phyloP scores from a whole-genome alignment of 2,888 invertebrate species.

The Chrysomela aeneicollis region DNA sequence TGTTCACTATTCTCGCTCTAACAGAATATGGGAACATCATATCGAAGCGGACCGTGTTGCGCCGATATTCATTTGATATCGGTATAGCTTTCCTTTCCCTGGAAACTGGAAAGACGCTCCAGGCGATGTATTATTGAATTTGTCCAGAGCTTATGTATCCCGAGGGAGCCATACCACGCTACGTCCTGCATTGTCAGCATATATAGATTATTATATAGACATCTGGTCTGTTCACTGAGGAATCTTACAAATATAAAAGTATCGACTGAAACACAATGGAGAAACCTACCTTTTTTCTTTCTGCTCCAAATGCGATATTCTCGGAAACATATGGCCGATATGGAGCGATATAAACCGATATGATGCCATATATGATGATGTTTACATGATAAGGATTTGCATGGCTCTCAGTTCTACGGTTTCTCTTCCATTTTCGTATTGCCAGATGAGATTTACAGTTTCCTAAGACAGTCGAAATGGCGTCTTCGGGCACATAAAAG shows the following conservation, averaged over 20 bases:
- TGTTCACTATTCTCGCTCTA: conserved; percentile 57
- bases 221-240: conserved; percentile 61
- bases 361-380: conserved; percentile 51
- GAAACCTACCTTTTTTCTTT: conserved; percentile 42
- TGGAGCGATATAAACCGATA: conserved; percentile 48
- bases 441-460: too few species aligned
- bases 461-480: too few species aligned
- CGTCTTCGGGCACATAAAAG: too few species aligned
- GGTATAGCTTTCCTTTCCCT: conserved; percentile 41
- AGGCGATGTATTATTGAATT: conserved; percentile 61
- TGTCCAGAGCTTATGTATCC: conserved; percentile 61
- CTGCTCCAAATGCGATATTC: conserved; percentile 46
- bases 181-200: conserved; percentile 63
- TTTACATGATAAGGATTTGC: conserved; percentile 27
- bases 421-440: background rate
- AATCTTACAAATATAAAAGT: conserved; percentile 61
- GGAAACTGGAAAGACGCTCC: conserved; percentile 26
- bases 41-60: conserved; percentile 41
- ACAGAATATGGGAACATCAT: conserved; percentile 50
- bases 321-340: conserved; percentile 45
- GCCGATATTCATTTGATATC: conserved; percentile 46
- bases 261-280: conserved; percentile 48
- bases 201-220: conserved; percentile 65
- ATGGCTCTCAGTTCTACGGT: background rate
- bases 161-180: conserved; percentile 59